Evolutionary conservation across 2,888 invertebrate genomes (phyloP), one percentile per base, ranked within the genome.

Genomic region (Andricus quercusramuli): DNA sequence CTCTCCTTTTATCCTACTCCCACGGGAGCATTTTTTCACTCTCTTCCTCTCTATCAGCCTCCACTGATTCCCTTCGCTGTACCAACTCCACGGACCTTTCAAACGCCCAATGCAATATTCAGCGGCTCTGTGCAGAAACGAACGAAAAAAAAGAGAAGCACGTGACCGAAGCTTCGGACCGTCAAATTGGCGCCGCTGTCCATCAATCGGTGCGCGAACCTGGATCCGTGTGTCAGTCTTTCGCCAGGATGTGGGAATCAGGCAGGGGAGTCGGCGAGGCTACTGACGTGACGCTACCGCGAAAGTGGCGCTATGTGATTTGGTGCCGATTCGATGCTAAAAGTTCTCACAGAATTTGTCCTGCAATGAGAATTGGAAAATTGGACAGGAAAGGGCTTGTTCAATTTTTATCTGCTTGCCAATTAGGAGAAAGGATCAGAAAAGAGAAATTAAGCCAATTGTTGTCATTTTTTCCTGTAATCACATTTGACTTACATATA

Each of bases 111-210:
- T 92, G 92, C 92, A 92, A 92, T 92, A 92, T 92, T 92, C 92
- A 92, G 91, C 90, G 90, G 87, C 90, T 90, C 89, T 89, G 83
- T 84, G 84, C 77, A 64, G 77, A 77, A 76, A 70, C 77, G 79
- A 62, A 74, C 67, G 70, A 79, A 80, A 62, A 86, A 88, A 86
- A 86, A 88, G 86, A 86, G 85, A 85, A 85, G 87, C 89, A 88
- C 90, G 90, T 89, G 90, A 89, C 87, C 88, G 88, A 88, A 88
- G 90, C 91, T 89, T 89, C 90, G 88, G 89, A 92, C 90, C 92
- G 92, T 92, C 92, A 92, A 92, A 92, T 92, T 92, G 92, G 92
- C 92, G 92, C 92, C 92, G 92, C 92, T 92, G 92, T 92, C 92
- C 92, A 92, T 92, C 92, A 92, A 88, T 90, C 88, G 89, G 89